These are phyloP conservation scores for Sakesphorus luctuosus DNA, from an alignment of 2,113 vertebrate genomes.

Conservation along the genomic window DNA sequence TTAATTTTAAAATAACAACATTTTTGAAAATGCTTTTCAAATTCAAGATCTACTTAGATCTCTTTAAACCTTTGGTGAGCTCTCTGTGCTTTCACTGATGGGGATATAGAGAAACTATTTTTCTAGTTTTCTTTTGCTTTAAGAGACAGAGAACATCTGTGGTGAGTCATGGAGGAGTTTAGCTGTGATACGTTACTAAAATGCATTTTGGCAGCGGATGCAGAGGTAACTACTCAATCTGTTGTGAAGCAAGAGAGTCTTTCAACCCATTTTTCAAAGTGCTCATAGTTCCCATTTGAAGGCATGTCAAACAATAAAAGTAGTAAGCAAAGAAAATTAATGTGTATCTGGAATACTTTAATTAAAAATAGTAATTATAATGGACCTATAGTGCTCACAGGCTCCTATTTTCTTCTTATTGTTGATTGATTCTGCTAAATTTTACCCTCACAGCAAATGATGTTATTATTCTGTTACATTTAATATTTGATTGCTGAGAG, in stretches of 20 bases:
- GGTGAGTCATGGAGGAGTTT: conserved; percentile 21
- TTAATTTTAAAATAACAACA: background rate
- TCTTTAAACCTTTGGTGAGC: background rate
- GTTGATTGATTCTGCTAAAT: conserved; percentile 41
- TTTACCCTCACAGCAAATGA: conserved; percentile 37
- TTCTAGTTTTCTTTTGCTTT: background rate
- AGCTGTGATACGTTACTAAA: background rate
- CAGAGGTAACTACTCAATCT: conserved; percentile 40
- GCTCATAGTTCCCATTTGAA: conserved; percentile 31
- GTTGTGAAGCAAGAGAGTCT: conserved; percentile 49
- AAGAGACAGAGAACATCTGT: background rate
- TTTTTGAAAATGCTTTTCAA: background rate
- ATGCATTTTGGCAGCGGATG: conserved; percentile 5
- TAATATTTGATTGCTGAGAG: conserved; percentile 22
- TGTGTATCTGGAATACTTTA: conserved; percentile 32
- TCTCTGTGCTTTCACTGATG: background rate
- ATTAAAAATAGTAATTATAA: conserved; percentile 59
- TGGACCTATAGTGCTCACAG: background rate
- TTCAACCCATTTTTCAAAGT: conserved; percentile 73
- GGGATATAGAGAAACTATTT: background rate
- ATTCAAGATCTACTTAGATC: background rate
- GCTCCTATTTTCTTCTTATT: conserved; percentile 30
- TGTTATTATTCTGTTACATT: conserved; percentile 28
- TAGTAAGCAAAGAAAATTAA: conserved; percentile 46
- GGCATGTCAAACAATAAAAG: conserved; percentile 33